phyloP scores from a whole-genome alignment of 2,113 vertebrate species.

The Oriolus oriolus region DNA sequence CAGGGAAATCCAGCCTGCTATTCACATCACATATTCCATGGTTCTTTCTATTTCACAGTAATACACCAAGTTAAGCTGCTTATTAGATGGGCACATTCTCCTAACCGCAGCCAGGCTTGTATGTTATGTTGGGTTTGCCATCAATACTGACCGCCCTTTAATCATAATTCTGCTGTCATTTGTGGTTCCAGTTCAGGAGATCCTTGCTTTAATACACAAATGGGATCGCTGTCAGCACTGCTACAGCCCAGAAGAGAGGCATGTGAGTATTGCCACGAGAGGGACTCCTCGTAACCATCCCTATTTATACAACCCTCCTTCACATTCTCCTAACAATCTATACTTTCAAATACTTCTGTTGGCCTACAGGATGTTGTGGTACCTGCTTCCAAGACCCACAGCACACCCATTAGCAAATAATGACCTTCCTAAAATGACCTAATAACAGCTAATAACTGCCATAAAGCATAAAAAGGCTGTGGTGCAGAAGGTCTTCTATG shows the following conservation, averaged over 20 bases:
- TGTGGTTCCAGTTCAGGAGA: not conserved
- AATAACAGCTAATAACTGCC: not conserved
- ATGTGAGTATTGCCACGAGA: not conserved
- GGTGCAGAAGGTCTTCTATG: not conserved
- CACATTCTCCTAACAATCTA: not conserved
- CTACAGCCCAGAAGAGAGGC: not conserved
- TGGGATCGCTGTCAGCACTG: not conserved
- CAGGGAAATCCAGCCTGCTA: conserved; percentile 15
- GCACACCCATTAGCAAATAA: not conserved
- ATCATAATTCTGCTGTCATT: conserved; percentile 31
- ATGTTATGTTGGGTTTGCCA: not conserved
- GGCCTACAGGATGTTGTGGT: not conserved
- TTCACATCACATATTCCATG: conserved; percentile 27
- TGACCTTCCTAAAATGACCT: not conserved
- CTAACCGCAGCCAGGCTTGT: not conserved
- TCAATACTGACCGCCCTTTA: not conserved
- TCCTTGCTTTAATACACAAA: not conserved
- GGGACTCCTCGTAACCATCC: not conserved
- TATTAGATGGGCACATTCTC: conserved; percentile 32
- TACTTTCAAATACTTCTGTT: not conserved
- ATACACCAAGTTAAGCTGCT: conserved; percentile 18
- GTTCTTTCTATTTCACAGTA: conserved; percentile 27
- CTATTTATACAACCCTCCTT: not conserved
- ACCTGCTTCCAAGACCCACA: not conserved
- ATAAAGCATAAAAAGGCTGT: not conserved